Percentiles rank a stretch among this genome's conserved stretches.
Conservation (phyloP, 2,113 vertebrate genomes). For the Murina feae region DNA sequence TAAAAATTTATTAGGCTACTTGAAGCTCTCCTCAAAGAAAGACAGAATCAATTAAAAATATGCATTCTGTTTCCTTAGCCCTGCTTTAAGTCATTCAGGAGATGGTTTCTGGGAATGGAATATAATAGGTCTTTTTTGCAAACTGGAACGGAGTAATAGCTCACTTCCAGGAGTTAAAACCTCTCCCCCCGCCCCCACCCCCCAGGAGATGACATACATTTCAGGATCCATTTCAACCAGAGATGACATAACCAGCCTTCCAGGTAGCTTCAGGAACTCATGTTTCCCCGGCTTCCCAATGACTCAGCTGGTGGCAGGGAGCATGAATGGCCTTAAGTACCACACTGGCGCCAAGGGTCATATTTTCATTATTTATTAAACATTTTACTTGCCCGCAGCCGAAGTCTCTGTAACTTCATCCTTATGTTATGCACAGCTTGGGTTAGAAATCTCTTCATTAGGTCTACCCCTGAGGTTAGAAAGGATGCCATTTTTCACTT, state of each 20-base stretch:
- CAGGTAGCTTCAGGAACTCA: conserved; percentile 51
- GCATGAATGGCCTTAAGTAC: conserved; percentile 47
- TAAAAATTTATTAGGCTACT: conserved; percentile 60
- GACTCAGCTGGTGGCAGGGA: conserved; percentile 35
- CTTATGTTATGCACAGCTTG: not conserved
- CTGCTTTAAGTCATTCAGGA: conserved; percentile 43
- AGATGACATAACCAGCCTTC: conserved; percentile 53
- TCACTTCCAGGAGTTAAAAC: conserved; percentile 19
- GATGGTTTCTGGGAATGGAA: conserved; percentile 57
- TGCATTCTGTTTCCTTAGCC: conserved; percentile 44
- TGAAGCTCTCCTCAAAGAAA: conserved; percentile 39
- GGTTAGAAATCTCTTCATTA: not conserved
- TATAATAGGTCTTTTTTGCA: conserved; percentile 42
- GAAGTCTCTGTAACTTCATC: conserved; percentile 14
- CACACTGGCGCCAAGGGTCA: conserved; percentile 36
- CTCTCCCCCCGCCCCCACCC: not conserved
- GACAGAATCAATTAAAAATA: conserved; percentile 58
- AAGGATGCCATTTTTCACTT: conserved; percentile 4
- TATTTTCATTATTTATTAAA: conserved; percentile 69
- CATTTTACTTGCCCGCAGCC: not conserved
- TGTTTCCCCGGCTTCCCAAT: conserved; percentile 44
- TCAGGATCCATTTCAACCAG: conserved; percentile 38
- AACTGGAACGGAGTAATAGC: conserved; percentile 20
- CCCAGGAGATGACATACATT: not conserved
- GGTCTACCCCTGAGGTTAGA: not conserved